phyloP scores from a whole-genome alignment of 2,888 invertebrate genomes.

The Eupithecia tripunctaria region DNA sequence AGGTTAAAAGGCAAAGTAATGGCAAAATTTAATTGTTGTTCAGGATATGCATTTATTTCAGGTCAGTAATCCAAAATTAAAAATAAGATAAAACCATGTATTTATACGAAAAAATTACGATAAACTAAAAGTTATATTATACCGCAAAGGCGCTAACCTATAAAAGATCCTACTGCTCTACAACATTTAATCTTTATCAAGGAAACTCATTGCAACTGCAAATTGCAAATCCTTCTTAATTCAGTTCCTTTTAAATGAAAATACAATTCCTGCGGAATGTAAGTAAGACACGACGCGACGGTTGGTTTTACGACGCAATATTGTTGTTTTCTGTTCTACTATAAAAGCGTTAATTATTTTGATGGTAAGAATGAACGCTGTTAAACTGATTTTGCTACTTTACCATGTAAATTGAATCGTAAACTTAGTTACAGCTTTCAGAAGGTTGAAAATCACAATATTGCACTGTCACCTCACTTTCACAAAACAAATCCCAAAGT shows the following conservation, averaged over 20 bases:
- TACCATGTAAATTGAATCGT: constrained; percentile 38
- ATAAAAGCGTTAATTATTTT: constrained; percentile 10
- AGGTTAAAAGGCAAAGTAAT: neutral
- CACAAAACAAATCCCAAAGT: constrained; percentile 31
- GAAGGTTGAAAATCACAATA: constrained; percentile 21
- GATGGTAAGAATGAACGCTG: constrained; percentile 6
- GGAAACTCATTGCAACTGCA: constrained; percentile 1
- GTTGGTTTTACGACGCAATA: constrained; percentile 5
- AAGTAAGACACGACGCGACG: neutral
- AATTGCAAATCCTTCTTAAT: neutral
- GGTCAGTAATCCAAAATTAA: neutral
- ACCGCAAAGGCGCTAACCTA: neutral
- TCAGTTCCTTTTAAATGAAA: neutral
- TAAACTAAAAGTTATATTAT: neutral
- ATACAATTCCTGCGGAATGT: neutral
- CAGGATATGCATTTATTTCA: neutral
- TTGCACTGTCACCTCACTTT: constrained; percentile 32
- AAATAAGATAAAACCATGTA: neutral
- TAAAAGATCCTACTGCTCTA: neutral
- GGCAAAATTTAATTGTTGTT: neutral
- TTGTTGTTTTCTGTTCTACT: constrained; percentile 15
- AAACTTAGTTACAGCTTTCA: constrained; percentile 10
- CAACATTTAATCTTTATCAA: constrained; percentile 4
- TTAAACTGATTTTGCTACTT: constrained; percentile 37
- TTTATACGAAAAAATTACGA: neutral